Base-by-base conservation (phyloP, 2,888 invertebrate species). In the Drosophila picticornis region DNA sequence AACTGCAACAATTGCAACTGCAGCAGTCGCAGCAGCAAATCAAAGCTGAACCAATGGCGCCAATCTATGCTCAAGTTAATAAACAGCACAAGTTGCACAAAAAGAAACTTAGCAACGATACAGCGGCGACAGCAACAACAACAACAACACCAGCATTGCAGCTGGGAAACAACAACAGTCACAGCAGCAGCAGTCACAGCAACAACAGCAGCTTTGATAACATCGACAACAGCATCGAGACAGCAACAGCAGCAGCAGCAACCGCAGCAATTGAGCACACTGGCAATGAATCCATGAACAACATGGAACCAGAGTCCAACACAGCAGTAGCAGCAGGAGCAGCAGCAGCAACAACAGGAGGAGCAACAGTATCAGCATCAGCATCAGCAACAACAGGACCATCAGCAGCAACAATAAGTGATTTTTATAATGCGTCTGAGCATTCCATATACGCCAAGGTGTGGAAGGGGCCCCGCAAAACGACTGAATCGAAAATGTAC, bases 381-480 rank as follows among this genome's bases (percentile, higher is more conserved):
- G 29, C 57, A 46, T 13, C 68, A 43, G 19, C 66, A 13, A 36
- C 58, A 60, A 27, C 63, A 13, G 32, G 46, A 38, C 34, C 69
- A 53, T 40, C 61, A 22, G 10, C 51, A 31, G 31, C 62, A 50
- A 27, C 72, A 43, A 29, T 78, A 50, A 90, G 90, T 53, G 78
- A 78, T 74, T 77, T 58, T 53, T 79, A 80, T 57, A 91, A 87
- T 80, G 91, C 90, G 27, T 78, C 79, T 29, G 91, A 91, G 70
- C 89, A 92, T 72, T 92, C 93, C 62, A 93, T 93, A 62, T 93
- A 93, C 80, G 93, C 93, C 67, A 93, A 93, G 90, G 93, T 93
- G 77, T 93, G 93, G 93, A 93, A 93, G 81, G 93, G 93, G 76
- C 93, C 93, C 16, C 92, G 92, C 71, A 93, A 93, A 88, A 88